phyloP scores from a whole-genome alignment of 2,888 invertebrate genomes.

The Eupithecia dodoneata region DNA sequence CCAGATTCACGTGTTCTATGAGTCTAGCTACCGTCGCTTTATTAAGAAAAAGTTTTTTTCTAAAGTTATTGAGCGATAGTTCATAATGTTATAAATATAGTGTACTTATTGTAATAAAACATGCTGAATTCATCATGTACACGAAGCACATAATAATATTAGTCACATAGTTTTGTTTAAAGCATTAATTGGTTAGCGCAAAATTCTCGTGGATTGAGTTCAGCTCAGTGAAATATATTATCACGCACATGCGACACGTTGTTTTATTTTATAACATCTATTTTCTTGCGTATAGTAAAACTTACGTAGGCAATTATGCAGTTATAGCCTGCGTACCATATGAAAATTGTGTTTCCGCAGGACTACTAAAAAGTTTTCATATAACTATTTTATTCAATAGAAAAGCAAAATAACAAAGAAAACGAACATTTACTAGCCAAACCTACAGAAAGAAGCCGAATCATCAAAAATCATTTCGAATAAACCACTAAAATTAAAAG shows the following conservation, averaged over 20 bases:
- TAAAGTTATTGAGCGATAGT: conserved; percentile 66
- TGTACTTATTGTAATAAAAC: conserved; percentile 47
- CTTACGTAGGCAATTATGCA: neutral
- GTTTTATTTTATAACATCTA: conserved; percentile 61
- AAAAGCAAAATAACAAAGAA: neutral
- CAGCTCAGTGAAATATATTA: conserved; percentile 80
- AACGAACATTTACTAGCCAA: neutral
- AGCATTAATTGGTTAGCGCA: conserved; percentile 74
- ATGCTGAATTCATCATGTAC: conserved; percentile 45
- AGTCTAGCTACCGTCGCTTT: conserved; percentile 48
- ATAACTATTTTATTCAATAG: neutral
- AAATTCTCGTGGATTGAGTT: conserved; percentile 75
- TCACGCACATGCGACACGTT: conserved; percentile 80
- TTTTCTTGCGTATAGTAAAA: neutral
- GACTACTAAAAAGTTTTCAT: neutral
- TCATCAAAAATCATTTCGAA: conserved; percentile 19
- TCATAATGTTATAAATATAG: conserved; percentile 59
- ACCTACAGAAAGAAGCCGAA: neutral
- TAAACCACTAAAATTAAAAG: conserved; percentile 26
- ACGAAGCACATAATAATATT: conserved; percentile 69
- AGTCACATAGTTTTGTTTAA: conserved; percentile 74
- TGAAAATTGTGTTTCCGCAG: neutral
- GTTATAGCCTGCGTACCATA: neutral
- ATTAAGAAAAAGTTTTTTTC: conserved; percentile 67
- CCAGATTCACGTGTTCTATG: conserved; percentile 10